Evolutionary conservation across 2,888 invertebrate species (phyloP), one percentile per base, ranked within the genome.

Genomic region (Mechanitis messenoides): DNA sequence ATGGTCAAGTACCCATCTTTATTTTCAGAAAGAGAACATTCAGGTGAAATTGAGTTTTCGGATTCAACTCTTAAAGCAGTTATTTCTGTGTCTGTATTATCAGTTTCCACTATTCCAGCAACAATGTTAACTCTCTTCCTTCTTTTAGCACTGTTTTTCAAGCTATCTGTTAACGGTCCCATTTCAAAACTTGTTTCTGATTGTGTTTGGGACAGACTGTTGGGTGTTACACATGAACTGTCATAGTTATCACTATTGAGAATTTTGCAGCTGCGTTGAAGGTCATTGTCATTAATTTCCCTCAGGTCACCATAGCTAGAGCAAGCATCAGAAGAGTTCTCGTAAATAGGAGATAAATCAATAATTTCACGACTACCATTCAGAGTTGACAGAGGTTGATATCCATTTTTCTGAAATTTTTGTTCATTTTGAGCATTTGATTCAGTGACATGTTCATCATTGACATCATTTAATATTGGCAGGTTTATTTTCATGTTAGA

Each of bases 101-200:
- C 91, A 55, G 75, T 74, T 64, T 87, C 88, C 35, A 79, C 71
- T 12, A 84, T 79, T 55, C 92, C 92, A 20, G 92, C 87, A n/a
- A 91, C 89, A 75, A 93, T 93, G 69, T 93, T 93, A 0, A 93
- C 93, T 66, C 92, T 85, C 72, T 93, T 93, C 82, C 92, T 93
- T 71, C 85, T 87, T 71, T 87, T 90, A 55, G 83, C 80, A 75
- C 87, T 89, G 62, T 84, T 86, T 67, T 88, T 89, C 1, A 88
- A 78, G 68, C 89, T 88, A 59, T 90, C 90, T 45, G 86, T 84
- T 12, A 87, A 72, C 11, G 77, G 76, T 2, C 86, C 88, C 85
- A 89, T 87, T 74, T 90, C 90, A 68, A 90, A 84, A 67, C 90
- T 91, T 68, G 84, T 88, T 69, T 90, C 91, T 1, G 91, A 90